These are phyloP conservation scores for Aporophyla nigra DNA, from an alignment of 2,888 invertebrate genomes.

Conservation along the genomic window DNA sequence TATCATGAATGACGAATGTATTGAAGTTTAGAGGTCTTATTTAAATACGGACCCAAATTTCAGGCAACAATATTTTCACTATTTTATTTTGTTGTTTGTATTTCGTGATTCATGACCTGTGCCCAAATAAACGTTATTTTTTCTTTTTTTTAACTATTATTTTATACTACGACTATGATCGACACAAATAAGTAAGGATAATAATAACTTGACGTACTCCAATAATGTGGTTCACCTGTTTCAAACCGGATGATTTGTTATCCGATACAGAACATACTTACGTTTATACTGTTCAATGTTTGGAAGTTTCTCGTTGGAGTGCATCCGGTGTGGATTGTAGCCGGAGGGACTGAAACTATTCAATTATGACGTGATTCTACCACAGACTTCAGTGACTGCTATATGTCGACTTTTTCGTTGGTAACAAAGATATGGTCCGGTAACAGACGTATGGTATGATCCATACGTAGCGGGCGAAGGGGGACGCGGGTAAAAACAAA, in stretches of 20 bases:
- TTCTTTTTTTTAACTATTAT: neutral
- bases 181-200: neutral
- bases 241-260: neutral
- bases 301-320: conserved; percentile 11
- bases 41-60: neutral
- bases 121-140: no score
- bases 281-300: conserved; percentile 4
- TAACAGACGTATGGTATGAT: neutral
- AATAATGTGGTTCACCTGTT: neutral
- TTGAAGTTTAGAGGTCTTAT: neutral
- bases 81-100: no score
- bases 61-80: no score
- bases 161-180: neutral
- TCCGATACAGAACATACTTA: neutral
- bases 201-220: neutral
- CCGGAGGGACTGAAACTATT: conserved; percentile 2
- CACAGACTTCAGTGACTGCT: neutral
- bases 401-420: neutral
- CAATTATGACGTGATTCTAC: conserved; percentile 15
- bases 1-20: neutral
- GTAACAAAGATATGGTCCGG: neutral
- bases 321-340: conserved; percentile 20
- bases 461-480: neutral
- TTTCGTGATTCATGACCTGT: no score
- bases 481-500: neutral